phyloP scores from a whole-genome alignment of 2,888 invertebrate species.

The Amiota minor region DNA sequence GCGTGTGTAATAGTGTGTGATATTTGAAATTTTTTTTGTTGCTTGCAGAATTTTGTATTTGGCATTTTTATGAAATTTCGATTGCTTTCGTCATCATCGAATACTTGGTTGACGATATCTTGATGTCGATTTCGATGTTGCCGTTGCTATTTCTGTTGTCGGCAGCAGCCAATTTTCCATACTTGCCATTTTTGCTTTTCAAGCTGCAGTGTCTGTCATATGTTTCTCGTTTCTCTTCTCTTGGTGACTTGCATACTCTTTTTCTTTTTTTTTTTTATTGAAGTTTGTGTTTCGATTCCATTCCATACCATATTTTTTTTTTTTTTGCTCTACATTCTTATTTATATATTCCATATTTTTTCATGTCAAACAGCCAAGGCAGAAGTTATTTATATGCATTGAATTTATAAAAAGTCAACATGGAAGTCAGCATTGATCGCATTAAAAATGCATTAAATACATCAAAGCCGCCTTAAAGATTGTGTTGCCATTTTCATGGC shows the following conservation, averaged over 20 bases:
- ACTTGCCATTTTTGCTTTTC: neutral
- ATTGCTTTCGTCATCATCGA: neutral
- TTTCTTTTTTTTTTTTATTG: too few species aligned
- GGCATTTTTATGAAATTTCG: constrained; percentile 1
- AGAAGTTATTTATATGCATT: constrained; percentile 25
- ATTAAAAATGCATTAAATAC: constrained; percentile 20
- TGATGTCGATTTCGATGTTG: too few species aligned
- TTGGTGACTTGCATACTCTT: neutral
- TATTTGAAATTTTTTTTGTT: neutral
- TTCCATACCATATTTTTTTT: neutral
- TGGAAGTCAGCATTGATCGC: neutral
- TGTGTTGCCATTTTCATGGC: constrained; percentile 14
- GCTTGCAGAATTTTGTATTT: neutral
- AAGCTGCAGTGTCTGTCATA: neutral
- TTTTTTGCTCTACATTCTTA: neutral
- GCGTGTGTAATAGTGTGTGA: too few species aligned
- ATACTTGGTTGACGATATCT: too few species aligned
- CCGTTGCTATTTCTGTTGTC: too few species aligned
- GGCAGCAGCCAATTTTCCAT: neutral
- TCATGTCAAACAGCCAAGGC: neutral
- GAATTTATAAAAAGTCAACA: constrained; percentile 11
- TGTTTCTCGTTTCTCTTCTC: too few species aligned
- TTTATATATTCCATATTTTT: neutral
- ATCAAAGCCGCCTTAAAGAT: neutral
- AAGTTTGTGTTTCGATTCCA: neutral